Base-by-base conservation (phyloP, 2,888 invertebrate species). In the Schizotus pectinicornis region DNA sequence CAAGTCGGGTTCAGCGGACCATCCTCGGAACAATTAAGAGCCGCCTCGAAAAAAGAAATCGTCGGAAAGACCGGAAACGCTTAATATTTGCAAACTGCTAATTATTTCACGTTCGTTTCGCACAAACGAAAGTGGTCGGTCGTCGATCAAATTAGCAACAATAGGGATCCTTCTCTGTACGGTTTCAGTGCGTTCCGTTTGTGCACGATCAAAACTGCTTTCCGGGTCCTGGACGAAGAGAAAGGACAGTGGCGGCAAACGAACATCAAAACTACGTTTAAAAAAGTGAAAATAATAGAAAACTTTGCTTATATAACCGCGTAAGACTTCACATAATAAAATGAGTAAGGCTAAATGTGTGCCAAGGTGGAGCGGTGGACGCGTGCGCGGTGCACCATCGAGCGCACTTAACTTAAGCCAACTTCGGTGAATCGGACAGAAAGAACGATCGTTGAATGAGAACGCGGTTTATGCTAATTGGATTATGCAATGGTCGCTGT, bases 281-380 rank as follows among this genome's bases (percentile, higher is more conserved):
- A 77, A 78, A n/a, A 78, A 78, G 78, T 78, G 78, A 78, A 78
- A 78, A 78, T 76, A 78, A 77, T 78, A 78, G 77, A 78, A 78
- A 78, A 78, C 74, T 68, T 69, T 71, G 67, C 76, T 78, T 78
- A 78, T 78, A 78, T 78, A 78, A 78, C 71, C 71, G 67, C 68
- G 71, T 66, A 73, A 73, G 74, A 72, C 73, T 75, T 69, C 73
- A 74, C 76, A 77, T 77, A 77, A 77, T 74, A 74, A 77, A 76
- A 72, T 70, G 73, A 70, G 68, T 70, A 71, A 72, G 70, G 71
- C 67, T 67, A 74, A 73, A 78, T 76, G 74, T 79, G 74, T 79
- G 78, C 78, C 78, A 79, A 79, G 78, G 78, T 77, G 76, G 77
- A 71, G 74, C 62, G 67, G 70, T 71, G 65, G 54, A 65, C 72